Evolutionary conservation across 1,140 invertebrate species (phyloP), one percentile per base, ranked within the genome.

Genomic region (Formica exsecta): DNA sequence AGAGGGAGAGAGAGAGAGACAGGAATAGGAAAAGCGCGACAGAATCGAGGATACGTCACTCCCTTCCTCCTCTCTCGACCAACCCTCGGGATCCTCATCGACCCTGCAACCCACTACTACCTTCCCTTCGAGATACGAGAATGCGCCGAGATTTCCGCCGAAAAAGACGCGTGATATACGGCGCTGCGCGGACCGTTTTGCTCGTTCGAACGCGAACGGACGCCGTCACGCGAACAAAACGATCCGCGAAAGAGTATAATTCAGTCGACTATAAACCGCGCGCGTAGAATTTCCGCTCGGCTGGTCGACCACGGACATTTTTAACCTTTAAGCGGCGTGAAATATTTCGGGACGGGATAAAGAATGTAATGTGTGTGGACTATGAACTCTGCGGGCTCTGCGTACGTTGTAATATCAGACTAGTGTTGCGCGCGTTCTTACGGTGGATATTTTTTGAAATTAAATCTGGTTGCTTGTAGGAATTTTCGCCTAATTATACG

Each of bases 241-340:
- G 79, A 83, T 83, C 79, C 68, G 57, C 79, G 68, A 83, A 83
- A 83, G 79, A 83, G 79, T 74, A 83, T 74, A 83, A 83, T 83
- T 83, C 57, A 74, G 79, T 61, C 51, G 77, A 25, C 79, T 61
- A 83, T 83, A 83, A 83, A 74, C 79, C 38, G 79, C 68, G 79
- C 65, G 77, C 70, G 54, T 54, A 73, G 36, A 83, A 83, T 74
- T 83, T 83, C 54, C 79, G 29, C 79, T 29, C 25, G 79, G 68
- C 54, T 83, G 38, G 38, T 16, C 66, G 66, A 54, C 44, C 3
- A 62, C 68, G 57, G 68, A 73, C 79, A 83, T 74, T 83, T 83
- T 83, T 83, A 83, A 83, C 68, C 79, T 83, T 74, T 83, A 83
- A 73, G 41, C 79, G 66, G 66, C 54, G 38, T 83, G 79, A 83